These are phyloP conservation scores for Ctenopoma multispine DNA, from an alignment of 2,797 vertebrate genomes.

Conservation along the genomic window DNA sequence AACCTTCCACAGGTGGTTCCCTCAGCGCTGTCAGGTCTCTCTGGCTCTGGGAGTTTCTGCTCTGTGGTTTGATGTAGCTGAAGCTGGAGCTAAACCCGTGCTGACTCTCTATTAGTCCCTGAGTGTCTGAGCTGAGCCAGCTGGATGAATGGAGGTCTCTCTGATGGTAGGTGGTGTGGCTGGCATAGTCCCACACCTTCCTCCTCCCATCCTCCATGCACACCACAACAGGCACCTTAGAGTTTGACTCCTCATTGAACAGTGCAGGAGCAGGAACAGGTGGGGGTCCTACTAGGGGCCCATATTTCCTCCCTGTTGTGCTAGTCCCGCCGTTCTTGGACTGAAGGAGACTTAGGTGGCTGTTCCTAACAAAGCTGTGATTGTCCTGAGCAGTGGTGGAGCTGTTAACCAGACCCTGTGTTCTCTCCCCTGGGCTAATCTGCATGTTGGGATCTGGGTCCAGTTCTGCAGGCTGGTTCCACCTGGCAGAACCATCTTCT, in stretches of 20 bases:
- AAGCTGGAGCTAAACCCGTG: slow-evolving; percentile 68
- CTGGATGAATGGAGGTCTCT: slow-evolving; percentile 69
- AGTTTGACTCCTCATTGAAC: slow-evolving; percentile 68
- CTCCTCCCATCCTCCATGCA: slow-evolving; percentile 62
- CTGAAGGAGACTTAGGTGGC: slow-evolving; percentile 40
- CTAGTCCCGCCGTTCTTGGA: slow-evolving; percentile 50
- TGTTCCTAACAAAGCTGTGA: slow-evolving; percentile 62
- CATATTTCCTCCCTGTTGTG: slow-evolving; percentile 73
- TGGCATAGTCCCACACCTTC: slow-evolving; percentile 71
- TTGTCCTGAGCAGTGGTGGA: slow-evolving; percentile 67
- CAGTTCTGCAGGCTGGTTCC: slow-evolving; percentile 69
- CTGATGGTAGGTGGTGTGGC: slow-evolving; percentile 51
- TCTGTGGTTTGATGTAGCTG: slow-evolving; percentile 62
- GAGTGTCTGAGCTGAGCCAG: slow-evolving; percentile 67
- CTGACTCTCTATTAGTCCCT: slow-evolving; percentile 59
- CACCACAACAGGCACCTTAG: slow-evolving; percentile 64
- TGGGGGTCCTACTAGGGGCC: slow-evolving; percentile 56
- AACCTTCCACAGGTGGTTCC: slow-evolving; percentile 64
- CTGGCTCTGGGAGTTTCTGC: slow-evolving; percentile 69
- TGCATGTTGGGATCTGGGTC: slow-evolving; percentile 32
- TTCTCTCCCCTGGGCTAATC: slow-evolving; percentile 21
- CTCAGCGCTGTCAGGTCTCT: slow-evolving; percentile 62
- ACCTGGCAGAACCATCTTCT: slow-evolving; percentile 66
- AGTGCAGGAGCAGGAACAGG: slow-evolving; percentile 45
- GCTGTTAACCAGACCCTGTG: slow-evolving; percentile 36